A percentile compares a stretch with the other conserved stretches of the same genome.
Conservation (phyloP, 2,113 vertebrate species). For the Amblyopsis rosae region DNA sequence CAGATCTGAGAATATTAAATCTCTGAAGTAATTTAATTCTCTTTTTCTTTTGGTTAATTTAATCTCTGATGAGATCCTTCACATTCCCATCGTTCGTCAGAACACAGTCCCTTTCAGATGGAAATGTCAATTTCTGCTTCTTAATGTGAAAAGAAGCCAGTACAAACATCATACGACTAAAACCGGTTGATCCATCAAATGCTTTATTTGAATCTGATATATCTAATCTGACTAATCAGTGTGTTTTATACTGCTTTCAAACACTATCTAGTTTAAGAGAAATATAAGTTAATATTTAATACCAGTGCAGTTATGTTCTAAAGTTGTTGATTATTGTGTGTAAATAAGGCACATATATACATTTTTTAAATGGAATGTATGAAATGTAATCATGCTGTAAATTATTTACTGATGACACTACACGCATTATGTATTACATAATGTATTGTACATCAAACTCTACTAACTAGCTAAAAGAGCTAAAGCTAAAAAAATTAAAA, state of each 20-base stretch:
- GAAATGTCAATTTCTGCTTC: background rate
- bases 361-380: constrained; percentile 14
- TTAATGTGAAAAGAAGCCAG: constrained; percentile 32
- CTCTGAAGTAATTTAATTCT: background rate
- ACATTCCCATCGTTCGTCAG: background rate
- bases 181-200: constrained; percentile 43
- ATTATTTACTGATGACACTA: constrained; percentile 2
- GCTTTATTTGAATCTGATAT: background rate
- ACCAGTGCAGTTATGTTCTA: background rate
- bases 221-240: constrained; percentile 11
- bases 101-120: background rate
- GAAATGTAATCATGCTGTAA: constrained; percentile 7
- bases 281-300: constrained; percentile 13
- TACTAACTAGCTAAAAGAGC: too few relatives aligned
- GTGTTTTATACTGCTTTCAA: constrained; percentile 1
- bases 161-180: constrained; percentile 30
- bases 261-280: background rate
- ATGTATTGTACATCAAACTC: constrained; percentile 3
- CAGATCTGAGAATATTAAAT: background rate
- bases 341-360: constrained; percentile 7
- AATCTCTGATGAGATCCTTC: constrained; percentile 31
- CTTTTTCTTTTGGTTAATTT: background rate
- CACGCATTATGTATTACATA: constrained; percentile 19
- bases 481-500: too few relatives aligned
- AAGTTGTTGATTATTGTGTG: constrained; percentile 12